Conservation (phyloP, 2,888 invertebrate genomes). For the Autographa gamma region DNA sequence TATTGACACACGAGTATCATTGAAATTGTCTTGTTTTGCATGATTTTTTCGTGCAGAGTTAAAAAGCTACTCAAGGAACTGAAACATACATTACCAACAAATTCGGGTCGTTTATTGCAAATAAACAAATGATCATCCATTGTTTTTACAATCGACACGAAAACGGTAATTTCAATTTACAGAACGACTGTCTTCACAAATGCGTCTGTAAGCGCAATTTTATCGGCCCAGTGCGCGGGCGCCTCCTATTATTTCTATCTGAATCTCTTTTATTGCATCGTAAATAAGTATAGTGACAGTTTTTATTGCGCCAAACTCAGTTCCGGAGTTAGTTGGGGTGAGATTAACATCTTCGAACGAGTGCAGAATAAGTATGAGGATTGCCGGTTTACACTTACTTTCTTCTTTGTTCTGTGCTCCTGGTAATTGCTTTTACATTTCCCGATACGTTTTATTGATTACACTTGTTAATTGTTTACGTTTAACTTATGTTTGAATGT, state of each 20-base stretch:
- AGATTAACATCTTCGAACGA: slow-evolving; percentile 80
- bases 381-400: slow-evolving; percentile 62
- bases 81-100: no score
- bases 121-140: neutral
- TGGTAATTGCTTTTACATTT: slow-evolving; percentile 46
- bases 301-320: slow-evolving; percentile 82
- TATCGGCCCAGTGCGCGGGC: slow-evolving; percentile 61
- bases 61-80: no score
- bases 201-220: slow-evolving; percentile 41
- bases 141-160: neutral
- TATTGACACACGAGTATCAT: no score
- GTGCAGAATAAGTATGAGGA: slow-evolving; percentile 76
- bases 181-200: slow-evolving; percentile 10
- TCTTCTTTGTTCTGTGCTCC: slow-evolving; percentile 56
- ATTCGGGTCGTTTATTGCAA: neutral
- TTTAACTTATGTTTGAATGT: slow-evolving; percentile 11
- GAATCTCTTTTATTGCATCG: slow-evolving; percentile 82
- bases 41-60: no score
- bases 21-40: no score
- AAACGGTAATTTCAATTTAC: slow-evolving; percentile 6
- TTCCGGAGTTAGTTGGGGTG: slow-evolving; percentile 73
- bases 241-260: slow-evolving; percentile 71
- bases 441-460: slow-evolving; percentile 46
- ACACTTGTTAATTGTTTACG: slow-evolving; percentile 35
- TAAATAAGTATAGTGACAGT: slow-evolving; percentile 85